Evolutionary conservation across 2,888 invertebrate genomes (phyloP), one percentile per base, ranked within the genome.

Genomic region (Salticus scenicus): DNA sequence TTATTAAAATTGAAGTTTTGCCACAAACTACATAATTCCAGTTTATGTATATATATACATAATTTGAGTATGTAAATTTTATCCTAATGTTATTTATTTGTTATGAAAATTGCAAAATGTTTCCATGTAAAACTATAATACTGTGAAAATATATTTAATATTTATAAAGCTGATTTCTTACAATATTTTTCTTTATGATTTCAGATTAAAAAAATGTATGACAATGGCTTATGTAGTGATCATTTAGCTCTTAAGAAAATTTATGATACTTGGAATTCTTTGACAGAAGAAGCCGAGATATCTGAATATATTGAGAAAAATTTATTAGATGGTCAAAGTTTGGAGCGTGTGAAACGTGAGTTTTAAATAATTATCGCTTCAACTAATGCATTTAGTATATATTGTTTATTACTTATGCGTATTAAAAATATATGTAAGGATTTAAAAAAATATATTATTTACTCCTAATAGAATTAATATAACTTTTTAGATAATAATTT

Each of bases 121-220:
- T n/a, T n/a, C n/a, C n/a, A n/a, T n/a, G n/a, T n/a, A n/a, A n/a
- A n/a, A n/a, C n/a, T n/a, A n/a, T n/a, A n/a, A n/a, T n/a, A n/a
- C n/a, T n/a, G n/a, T n/a, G n/a, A n/a, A n/a, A n/a, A n/a, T n/a
- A n/a, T n/a, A n/a, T n/a, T n/a, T n/a, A n/a, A n/a, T n/a, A n/a
- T n/a, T n/a, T n/a, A n/a, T n/a, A n/a, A n/a, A n/a, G n/a, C n/a
- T n/a, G n/a, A n/a, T n/a, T n/a, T n/a, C n/a, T n/a, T n/a, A n/a
- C n/a, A n/a, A n/a, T n/a, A 37, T 37, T 37, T 37, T 8, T 63
- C 24, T 30, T 67, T 31, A 7, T 69, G 17, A n/a, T 76, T 74
- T 12, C 28, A 87, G 87, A 76, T 87, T 1, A 87, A 87, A 64
- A 28, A 67, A 72, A 28, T n/a, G 10, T 67, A 74, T 67, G 87